Conservation (phyloP, 1,140 invertebrate genomes). For the Cherax destructor region DNA sequence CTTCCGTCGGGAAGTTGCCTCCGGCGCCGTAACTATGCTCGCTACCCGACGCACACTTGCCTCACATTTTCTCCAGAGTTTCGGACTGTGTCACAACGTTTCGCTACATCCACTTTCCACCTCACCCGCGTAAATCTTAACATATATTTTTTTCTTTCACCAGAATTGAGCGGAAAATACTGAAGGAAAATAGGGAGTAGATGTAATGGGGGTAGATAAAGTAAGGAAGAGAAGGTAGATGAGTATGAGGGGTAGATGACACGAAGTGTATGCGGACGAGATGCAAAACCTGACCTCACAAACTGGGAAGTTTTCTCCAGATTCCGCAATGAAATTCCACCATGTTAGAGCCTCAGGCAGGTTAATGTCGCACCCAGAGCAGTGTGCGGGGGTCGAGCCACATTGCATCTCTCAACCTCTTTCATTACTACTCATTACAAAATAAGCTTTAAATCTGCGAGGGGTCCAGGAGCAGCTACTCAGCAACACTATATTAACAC, state of each 20-base stretch:
- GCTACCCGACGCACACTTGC: neutral
- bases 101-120: neutral
- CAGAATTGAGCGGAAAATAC: too few species aligned
- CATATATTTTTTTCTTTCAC: too few species aligned
- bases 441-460: too few species aligned
- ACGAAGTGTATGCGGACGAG: neutral
- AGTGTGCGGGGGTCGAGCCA: neutral
- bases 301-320: neutral
- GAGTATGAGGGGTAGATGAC: too few species aligned
- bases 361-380: neutral
- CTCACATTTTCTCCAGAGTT: neutral
- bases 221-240: too few species aligned
- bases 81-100: neutral
- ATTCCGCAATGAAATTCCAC: constrained; percentile 2
- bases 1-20: neutral
- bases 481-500: too few species aligned
- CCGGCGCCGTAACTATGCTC: neutral
- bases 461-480: too few species aligned
- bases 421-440: too few species aligned
- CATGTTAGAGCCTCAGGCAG: neutral
- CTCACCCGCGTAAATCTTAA: too few species aligned
- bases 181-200: too few species aligned
- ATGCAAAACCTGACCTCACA: neutral
- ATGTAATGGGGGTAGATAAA: too few species aligned
- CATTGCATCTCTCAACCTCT: too few species aligned